These are phyloP conservation scores for Halcyon malimbica DNA, from an alignment of 2,113 vertebrate genomes.

Conservation along the genomic window DNA sequence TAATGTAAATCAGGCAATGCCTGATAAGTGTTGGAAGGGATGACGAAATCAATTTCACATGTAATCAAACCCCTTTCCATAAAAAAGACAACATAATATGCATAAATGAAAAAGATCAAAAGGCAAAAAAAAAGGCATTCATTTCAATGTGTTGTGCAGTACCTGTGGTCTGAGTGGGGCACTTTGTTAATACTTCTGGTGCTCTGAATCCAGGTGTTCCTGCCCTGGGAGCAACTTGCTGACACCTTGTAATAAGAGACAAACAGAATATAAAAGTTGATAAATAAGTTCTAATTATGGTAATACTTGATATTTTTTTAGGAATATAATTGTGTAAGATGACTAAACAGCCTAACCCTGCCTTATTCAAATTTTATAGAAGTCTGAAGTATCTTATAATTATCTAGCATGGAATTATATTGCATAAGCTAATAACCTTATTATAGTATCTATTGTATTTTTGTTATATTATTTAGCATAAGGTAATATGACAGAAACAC, in stretches of 20 bases:
- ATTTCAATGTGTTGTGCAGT: background rate
- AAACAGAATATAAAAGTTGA: background rate
- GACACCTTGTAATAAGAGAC: slow-evolving; percentile 75
- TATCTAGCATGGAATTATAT: background rate
- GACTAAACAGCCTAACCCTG: background rate
- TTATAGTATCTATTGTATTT: background rate
- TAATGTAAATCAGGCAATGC: slow-evolving; percentile 62
- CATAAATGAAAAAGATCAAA: background rate
- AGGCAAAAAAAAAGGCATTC: background rate
- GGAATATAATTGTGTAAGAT: background rate
- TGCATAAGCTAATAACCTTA: background rate
- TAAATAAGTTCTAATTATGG: background rate
- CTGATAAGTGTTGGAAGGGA: background rate
- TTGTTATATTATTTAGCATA: background rate
- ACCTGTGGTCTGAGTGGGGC: slow-evolving; percentile 95
- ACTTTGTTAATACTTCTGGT: slow-evolving; percentile 94
- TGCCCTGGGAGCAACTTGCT: slow-evolving; percentile 92
- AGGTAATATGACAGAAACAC: background rate
- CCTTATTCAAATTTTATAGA: background rate
- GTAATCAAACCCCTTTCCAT: background rate
- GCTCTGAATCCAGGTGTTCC: slow-evolving; percentile 97
- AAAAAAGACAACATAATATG: background rate
- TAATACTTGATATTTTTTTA: background rate
- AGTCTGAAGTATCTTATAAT: background rate
- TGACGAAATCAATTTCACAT: slow-evolving; percentile 1